Conservation (phyloP, 2,113 vertebrate species). For the Vidua chalybeata region DNA sequence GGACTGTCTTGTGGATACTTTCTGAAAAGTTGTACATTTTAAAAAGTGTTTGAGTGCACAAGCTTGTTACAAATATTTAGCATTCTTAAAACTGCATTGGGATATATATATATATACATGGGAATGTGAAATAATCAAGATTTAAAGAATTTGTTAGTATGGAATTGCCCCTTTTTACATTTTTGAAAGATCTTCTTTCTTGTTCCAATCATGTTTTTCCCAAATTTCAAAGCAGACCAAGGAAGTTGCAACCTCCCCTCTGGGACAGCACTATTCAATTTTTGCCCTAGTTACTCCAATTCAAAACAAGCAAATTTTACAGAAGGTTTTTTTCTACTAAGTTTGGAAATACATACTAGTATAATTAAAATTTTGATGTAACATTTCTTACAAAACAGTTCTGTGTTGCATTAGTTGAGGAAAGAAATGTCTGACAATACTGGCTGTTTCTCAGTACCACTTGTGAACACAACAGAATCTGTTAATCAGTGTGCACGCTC, state of each 20-base stretch:
- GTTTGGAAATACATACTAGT: neutral
- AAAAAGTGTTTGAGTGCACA: neutral
- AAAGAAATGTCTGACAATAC: neutral
- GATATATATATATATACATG: neutral
- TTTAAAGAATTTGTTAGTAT: neutral
- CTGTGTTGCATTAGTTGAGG: constrained; percentile 6
- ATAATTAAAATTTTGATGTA: constrained; percentile 9
- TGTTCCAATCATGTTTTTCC: neutral
- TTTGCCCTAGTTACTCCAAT: neutral
- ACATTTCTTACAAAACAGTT: constrained; percentile 19
- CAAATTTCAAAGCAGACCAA: neutral
- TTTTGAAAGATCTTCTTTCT: neutral
- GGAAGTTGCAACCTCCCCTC: neutral
- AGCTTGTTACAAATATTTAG: neutral
- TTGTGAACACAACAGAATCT: neutral
- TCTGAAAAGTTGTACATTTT: neutral
- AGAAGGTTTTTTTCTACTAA: neutral
- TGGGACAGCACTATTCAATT: neutral
- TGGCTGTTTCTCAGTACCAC: neutral
- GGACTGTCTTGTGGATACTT: neutral
- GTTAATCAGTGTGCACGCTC: neutral
- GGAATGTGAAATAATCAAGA: neutral
- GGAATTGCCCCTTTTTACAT: neutral
- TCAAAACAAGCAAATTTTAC: neutral
- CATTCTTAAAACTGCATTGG: neutral